A percentile compares a stretch with the other conserved stretches of the same genome.
Evolutionary conservation across 2,888 invertebrate genomes (phyloP).

Genomic region (Schrankia costaestrigalis): DNA sequence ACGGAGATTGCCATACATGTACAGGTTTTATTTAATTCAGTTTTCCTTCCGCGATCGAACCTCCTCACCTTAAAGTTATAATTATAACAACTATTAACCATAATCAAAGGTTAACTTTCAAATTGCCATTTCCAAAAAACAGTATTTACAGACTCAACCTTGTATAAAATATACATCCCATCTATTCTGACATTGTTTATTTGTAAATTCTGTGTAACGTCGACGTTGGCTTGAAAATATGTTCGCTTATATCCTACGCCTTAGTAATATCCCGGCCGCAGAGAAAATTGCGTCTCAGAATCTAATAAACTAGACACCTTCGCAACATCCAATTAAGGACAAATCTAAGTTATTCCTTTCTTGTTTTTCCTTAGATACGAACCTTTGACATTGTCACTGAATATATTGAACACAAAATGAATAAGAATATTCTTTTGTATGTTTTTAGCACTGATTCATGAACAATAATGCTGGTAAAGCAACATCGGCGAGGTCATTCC

Average conservation of each 20-base stretch:
- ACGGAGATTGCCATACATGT: no score
- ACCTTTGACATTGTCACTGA: constrained; percentile 5
- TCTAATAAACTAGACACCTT: constrained; percentile 50
- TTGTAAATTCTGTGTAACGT: constrained; percentile 25
- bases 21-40: no score
- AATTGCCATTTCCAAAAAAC: no score
- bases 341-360: constrained; percentile 44
- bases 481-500: no score
- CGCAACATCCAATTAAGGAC: constrained; percentile 47
- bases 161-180: constrained; percentile 5
- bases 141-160: background rate
- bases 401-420: background rate
- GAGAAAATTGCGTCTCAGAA: constrained; percentile 50
- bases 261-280: constrained; percentile 36
- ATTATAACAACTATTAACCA: no score
- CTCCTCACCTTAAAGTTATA: no score
- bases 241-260: constrained; percentile 30
- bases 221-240: constrained; percentile 34
- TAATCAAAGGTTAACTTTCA: no score
- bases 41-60: no score
- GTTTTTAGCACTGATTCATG: no score
- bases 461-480: no score
- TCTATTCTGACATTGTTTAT: constrained; percentile 34
- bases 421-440: background rate
- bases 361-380: constrained; percentile 28